A percentile compares a stretch with the other conserved stretches of the same genome.
These are phyloP conservation scores for Leucopsar rothschildi DNA, from an alignment of 2,113 vertebrate species.

Conservation along the genomic window DNA sequence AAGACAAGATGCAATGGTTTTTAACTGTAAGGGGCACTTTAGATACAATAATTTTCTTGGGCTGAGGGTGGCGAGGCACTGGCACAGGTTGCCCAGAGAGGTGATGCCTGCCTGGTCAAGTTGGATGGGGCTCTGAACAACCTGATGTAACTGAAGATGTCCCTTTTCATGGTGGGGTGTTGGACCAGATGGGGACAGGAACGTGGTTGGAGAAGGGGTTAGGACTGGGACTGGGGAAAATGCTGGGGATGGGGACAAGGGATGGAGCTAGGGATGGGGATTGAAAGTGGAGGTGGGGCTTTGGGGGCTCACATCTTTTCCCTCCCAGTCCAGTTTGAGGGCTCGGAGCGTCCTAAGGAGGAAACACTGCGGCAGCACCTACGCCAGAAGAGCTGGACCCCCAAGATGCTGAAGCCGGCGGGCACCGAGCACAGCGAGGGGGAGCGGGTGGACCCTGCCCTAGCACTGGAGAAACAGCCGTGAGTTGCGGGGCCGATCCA, in stretches of 20 bases:
- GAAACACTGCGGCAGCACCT: slow-evolving; percentile 73
- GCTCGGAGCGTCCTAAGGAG: slow-evolving; percentile 79
- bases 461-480: slow-evolving; percentile 92
- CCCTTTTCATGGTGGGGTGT: background rate
- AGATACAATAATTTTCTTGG: background rate
- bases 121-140: background rate
- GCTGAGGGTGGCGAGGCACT: background rate
- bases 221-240: background rate
- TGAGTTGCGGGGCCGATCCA: background rate
- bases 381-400: slow-evolving; percentile 89
- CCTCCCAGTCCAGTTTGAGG: slow-evolving; percentile 89
- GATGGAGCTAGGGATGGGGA: background rate
- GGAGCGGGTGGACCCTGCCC: slow-evolving; percentile 81
- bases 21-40: background rate
- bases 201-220: background rate
- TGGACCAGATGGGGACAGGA: background rate
- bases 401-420: slow-evolving; percentile 79
- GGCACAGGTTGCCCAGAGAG: background rate
- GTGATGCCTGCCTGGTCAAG: background rate
- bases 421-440: slow-evolving; percentile 65
- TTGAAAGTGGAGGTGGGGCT: background rate
- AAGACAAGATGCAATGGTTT: background rate
- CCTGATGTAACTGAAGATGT: background rate
- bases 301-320: background rate
- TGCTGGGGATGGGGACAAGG: background rate